phyloP scores from a whole-genome alignment of 2,113 vertebrate genomes.

The Pavo muticus region DNA sequence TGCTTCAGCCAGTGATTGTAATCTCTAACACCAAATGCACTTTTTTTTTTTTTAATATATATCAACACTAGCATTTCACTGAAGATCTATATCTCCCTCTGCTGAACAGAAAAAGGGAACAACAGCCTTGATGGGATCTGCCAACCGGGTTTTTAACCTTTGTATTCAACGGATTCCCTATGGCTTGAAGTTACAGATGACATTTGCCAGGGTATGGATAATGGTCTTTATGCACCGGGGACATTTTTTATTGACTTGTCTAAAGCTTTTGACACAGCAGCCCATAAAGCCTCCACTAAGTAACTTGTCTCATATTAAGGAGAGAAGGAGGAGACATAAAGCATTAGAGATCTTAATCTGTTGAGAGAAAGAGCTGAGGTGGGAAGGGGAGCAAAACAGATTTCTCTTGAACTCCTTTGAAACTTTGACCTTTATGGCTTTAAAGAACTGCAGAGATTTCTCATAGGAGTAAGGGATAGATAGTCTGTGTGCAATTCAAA shows the following conservation, averaged over 20 bases:
- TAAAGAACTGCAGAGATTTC: constrained; percentile 8
- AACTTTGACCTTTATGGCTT: constrained; percentile 45
- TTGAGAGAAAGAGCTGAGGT: constrained; percentile 38
- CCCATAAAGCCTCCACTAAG: constrained; percentile 64
- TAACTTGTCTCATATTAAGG: constrained; percentile 39
- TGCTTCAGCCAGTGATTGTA: background rate
- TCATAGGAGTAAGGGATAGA: constrained; percentile 4
- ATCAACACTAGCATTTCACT: constrained; percentile 36
- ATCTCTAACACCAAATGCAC: background rate
- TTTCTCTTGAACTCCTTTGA: constrained; percentile 35
- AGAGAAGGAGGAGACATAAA: constrained; percentile 44
- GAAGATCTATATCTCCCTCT: constrained; percentile 66
- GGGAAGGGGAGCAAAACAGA: background rate
- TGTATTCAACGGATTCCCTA: constrained; percentile 21
- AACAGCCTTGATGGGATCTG: constrained; percentile 23
- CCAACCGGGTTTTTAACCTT: constrained; percentile 52
- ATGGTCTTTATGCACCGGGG: constrained; percentile 42
- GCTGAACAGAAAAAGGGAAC: constrained; percentile 55
- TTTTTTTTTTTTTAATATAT: background rate
- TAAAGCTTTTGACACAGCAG: constrained; percentile 71
- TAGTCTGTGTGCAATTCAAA: background rate
- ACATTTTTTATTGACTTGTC: constrained; percentile 66
- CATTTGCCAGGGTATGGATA: constrained; percentile 68
- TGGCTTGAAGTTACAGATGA: constrained; percentile 64
- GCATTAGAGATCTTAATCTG: constrained; percentile 58